Evolutionary conservation across 2,113 vertebrate genomes (phyloP).

Genomic region (Boulengerochromis microlepis): DNA sequence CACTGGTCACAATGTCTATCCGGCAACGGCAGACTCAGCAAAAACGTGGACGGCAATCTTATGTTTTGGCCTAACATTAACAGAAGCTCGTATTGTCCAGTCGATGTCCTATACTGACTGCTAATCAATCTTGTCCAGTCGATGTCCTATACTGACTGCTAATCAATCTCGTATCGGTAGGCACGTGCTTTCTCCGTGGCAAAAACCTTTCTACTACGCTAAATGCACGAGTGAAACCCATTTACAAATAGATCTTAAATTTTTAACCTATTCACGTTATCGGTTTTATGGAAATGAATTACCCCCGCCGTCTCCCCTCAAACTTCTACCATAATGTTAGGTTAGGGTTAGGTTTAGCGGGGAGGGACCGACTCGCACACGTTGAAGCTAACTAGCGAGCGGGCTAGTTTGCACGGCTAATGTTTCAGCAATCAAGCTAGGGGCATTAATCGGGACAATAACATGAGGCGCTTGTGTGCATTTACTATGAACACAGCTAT

Average conservation of each 20-base stretch:
- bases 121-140: background rate
- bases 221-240: background rate
- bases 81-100: background rate
- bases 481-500: background rate
- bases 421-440: background rate
- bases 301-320: background rate
- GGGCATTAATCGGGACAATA: constrained; percentile 36
- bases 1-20: background rate
- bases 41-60: background rate
- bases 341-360: background rate
- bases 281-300: fast-evolving
- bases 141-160: background rate
- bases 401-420: constrained; percentile 42
- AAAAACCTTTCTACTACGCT: background rate
- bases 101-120: background rate
- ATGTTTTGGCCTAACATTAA: background rate
- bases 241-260: fast-evolving
- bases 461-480: constrained; percentile 1
- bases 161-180: constrained; percentile 8
- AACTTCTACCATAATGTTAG: background rate
- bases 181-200: constrained; percentile 44
- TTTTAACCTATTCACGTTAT: background rate
- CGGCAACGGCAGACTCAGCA: background rate
- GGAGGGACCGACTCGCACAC: constrained; percentile 42
- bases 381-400: constrained; percentile 51